Percentiles rank a stretch among this genome's conserved stretches.
Evolutionary conservation across 2,113 vertebrate genomes (phyloP).

Genomic region (Centropus unirufus): DNA sequence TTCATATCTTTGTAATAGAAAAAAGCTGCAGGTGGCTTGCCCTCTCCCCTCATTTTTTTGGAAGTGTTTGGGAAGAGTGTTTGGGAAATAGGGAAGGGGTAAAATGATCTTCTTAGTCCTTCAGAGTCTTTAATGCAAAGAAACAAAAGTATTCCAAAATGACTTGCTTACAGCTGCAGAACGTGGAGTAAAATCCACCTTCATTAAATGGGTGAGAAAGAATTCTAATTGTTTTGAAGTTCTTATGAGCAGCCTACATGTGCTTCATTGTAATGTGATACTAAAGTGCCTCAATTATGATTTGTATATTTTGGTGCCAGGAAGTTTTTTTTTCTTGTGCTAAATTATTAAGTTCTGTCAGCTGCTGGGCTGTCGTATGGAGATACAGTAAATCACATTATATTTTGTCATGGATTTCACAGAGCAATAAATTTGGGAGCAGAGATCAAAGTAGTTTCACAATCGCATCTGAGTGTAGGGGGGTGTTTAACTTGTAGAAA

Average conservation of each 20-base stretch:
- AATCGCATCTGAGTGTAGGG: conserved; percentile 81
- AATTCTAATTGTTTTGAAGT: conserved; percentile 79
- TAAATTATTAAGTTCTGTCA: conserved; percentile 89
- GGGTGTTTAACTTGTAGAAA: conserved; percentile 82
- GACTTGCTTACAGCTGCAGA: conserved; percentile 72
- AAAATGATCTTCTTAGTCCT: conserved; percentile 36
- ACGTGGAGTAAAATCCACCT: conserved; percentile 70
- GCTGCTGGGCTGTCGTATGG: conserved; percentile 81
- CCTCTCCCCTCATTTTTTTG: neutral
- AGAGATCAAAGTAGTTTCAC: conserved; percentile 82
- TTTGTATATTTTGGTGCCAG: conserved; percentile 81
- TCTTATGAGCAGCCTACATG: conserved; percentile 67
- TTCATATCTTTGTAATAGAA: neutral
- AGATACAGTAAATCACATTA: conserved; percentile 87
- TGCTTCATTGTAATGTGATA: conserved; percentile 80
- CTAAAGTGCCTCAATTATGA: conserved; percentile 77
- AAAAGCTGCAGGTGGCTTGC: conserved; percentile 39
- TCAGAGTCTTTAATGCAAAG: conserved; percentile 67
- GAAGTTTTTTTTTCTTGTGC: conserved; percentile 79
- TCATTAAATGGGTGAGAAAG: conserved; percentile 71
- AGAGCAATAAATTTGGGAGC: conserved; percentile 81
- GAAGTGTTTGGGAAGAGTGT: neutral
- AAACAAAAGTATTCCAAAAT: conserved; percentile 61
- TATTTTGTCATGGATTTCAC: conserved; percentile 85
- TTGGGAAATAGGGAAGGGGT: conserved; percentile 42